These are phyloP conservation scores for Acrocephalus kingi DNA, from an alignment of 2,113 vertebrate genomes.

Conservation along the genomic window DNA sequence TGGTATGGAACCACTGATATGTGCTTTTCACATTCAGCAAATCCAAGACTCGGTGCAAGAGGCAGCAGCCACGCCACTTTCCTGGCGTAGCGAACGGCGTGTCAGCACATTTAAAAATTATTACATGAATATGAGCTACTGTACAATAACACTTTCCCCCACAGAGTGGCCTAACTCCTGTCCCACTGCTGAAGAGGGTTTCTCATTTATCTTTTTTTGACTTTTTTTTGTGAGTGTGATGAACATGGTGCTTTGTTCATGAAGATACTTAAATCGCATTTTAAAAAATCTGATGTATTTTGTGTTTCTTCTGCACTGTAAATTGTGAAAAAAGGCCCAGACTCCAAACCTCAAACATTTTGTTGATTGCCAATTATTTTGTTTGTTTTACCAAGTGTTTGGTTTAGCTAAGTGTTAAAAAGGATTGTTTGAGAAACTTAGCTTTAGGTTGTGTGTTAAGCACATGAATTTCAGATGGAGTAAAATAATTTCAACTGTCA, in stretches of 20 bases:
- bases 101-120: neutral
- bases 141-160: neutral
- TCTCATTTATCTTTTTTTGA: neutral
- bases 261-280: neutral
- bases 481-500: neutral
- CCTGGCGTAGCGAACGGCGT: neutral
- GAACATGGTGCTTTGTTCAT: neutral
- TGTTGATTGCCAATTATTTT: neutral
- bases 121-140: neutral
- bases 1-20: constrained; percentile 35
- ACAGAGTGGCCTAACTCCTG: neutral
- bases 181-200: neutral
- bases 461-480: neutral
- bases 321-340: neutral
- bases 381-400: neutral
- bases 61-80: neutral
- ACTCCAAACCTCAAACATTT: neutral
- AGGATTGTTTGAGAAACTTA: neutral
- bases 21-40: constrained; percentile 44
- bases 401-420: neutral
- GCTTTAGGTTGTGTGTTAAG: neutral
- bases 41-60: neutral
- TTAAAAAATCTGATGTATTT: neutral
- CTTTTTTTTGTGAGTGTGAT: neutral
- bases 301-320: neutral